Base-by-base conservation (phyloP, 2,888 invertebrate species). In the Apamea epomidion region DNA sequence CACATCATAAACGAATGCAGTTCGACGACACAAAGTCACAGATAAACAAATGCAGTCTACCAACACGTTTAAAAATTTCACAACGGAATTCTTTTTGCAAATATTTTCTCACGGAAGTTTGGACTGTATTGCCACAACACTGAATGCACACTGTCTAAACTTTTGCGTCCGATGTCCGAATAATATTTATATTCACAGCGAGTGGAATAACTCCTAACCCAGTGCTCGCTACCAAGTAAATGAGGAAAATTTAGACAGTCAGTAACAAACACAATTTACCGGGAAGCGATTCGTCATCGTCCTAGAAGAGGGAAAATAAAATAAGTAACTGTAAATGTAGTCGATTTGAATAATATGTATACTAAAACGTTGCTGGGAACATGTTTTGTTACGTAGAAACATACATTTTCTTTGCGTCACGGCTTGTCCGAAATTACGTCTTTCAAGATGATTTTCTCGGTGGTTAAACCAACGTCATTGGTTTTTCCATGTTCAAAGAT, bases 201-300 rank as follows among this genome's bases (percentile, higher is more conserved):
- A n/a, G 48, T 51, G 69, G 18, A 58, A 10, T 58, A 58, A 25
- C 25, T n/a, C 65, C 1, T 45, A 64, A 72, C 48, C 0, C 54
- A 51, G 6, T 7, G 71, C 32, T 42, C 1, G 82, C 29, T 69
- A 29, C 1, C 0, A 48, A 58, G 70, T 73, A 68, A 82, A 88
- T 84, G 82, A 88, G 88, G 89, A 88, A 89, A 88, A 88, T 74
- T 8, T 45, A 54, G 25, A 67, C 48, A 75, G 60, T 0, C 45
- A 16, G 69, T 60, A 81, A 58, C 48, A 58, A n/a, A 48, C 48
- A 7, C 0, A 16, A 48, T 78, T 88, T 89, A 88, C 82, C 78
- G 76, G 78, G 88, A 89, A 89, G 54, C 14, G 72, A 65, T 87
- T 73, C 82, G 84, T 84, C 86, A 87, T 65, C 25, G 2, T 7